Percentiles rank a stretch among this genome's conserved stretches.
phyloP scores from a whole-genome alignment of 2,888 invertebrate species.

The Athalia cordata region DNA sequence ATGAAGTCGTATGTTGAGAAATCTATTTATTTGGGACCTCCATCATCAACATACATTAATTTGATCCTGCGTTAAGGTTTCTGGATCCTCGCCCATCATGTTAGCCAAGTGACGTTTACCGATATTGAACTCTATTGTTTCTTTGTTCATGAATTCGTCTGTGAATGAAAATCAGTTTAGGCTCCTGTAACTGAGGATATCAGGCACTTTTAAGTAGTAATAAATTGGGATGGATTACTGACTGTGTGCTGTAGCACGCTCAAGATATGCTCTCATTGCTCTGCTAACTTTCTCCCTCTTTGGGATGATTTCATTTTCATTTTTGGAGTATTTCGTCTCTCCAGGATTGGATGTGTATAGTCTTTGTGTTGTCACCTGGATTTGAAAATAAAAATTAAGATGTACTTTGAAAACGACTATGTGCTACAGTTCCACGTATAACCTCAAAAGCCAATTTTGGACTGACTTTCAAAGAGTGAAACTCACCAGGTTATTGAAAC shows the following conservation, averaged over 20 bases:
- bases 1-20: neutral
- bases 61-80: slow-evolving; percentile 90
- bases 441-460: neutral
- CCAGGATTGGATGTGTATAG: neutral
- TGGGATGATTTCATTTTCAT: slow-evolving; percentile 68
- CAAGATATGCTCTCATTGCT: slow-evolving; percentile 92
- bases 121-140: slow-evolving; percentile 88
- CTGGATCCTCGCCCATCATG: slow-evolving; percentile 98
- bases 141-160: slow-evolving; percentile 87
- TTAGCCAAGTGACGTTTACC: slow-evolving; percentile 97
- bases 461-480: neutral
- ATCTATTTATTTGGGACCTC: neutral
- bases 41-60: slow-evolving; percentile 80
- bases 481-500: slow-evolving; percentile 21
- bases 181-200: neutral
- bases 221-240: neutral
- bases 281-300: slow-evolving; percentile 83
- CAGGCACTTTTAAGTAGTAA: neutral
- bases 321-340: slow-evolving; percentile 48
- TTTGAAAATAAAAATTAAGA: no score
- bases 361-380: neutral
- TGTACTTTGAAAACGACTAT: no score
- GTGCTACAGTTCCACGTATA: neutral
- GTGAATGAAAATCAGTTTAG: slow-evolving; percentile 58
- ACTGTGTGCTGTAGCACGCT: slow-evolving; percentile 87